Evolutionary conservation across 37 sponge, comb jelly and placozoan species (phyloP), one percentile per base, ranked within the genome.

Genomic region (Ianthella basta): DNA sequence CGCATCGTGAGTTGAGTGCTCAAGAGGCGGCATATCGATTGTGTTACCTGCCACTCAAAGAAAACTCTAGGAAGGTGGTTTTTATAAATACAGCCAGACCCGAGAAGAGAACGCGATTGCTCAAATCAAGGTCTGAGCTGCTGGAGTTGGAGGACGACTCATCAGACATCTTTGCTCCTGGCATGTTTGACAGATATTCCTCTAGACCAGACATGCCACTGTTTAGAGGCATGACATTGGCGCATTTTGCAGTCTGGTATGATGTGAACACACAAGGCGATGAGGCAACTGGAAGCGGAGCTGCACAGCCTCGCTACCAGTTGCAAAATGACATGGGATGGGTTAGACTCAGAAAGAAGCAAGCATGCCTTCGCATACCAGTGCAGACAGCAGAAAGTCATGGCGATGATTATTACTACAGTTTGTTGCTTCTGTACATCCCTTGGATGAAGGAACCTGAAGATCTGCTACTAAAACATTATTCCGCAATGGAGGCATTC

Each of bases 181-280:
- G 80, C 30, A 27, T 80, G 4, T 80, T 56, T 80, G 80, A 80
- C 8, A 27, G 55, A 27, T 80, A 80, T 55, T 55, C 80, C 35
- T 25, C 55, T 15, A 21, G 80, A 56, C 80, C 56, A 80, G 32
- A 27, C 35, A 34, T 4, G 13, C 4, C 5, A 8, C 33, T 8
- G 23, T 72, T 72, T 72, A 36, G 1, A 4, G 13, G 5, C 5
- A 80, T 41, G 56, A 41, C 30, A 10, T 55, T 80, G 29, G 80
- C 80, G 4, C 38, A 38, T 6, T 72, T 36, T 38, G 39, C 38
- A 72, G 38, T 72, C 36, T 38, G 23, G 74, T 38, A 38, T 38
- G 50, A 44, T 10, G 50, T 44, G 3, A 8, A 44, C 8, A 10
- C 50, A 44, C 3, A n/a, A n/a, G n/a, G 50, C 3, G 6, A 36